Base-by-base conservation (phyloP, 2,113 vertebrate genomes). In the Sclerurus mexicanus region DNA sequence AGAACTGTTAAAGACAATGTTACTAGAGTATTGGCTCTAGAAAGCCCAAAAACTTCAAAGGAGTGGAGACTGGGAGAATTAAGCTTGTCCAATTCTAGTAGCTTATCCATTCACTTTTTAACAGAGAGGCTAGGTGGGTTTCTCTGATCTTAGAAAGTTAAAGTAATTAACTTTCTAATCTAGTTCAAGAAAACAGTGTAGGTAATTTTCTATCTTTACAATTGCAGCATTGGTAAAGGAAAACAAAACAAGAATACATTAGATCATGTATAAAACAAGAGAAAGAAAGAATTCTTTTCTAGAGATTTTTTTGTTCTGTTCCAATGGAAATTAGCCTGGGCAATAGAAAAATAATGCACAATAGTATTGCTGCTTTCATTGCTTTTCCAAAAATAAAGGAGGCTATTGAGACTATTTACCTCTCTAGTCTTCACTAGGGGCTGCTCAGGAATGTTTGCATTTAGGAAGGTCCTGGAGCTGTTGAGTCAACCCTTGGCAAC, bases 101-200 rank as follows among this genome's bases (percentile, higher is more conserved):
- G 53, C 8, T 30, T 31, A 85, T 19, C 21, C 4, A 44, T 24
- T 7, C 3, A 9, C 7, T 30, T 55, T 62, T 42, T 30, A 63
- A 64, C 20, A 82, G 27, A 0, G 24, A 0, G 4, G 1, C 6
- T 71, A 50, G 8, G 4, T 30, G 9, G 2, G 3, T 64, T 21
- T 87, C 6, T 47, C 42, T 67, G 13, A 40, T 79, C 16, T 12
- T 42, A 42, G 14, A 42, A 42, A 42, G 40, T 42, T 42, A 42
- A 42, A n/a, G n/a, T n/a, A n/a, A n/a, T 44, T 35, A 56, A 44
- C 10, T 56, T 67, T 64, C 40, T 89, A 81, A 27, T 55, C 9
- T 49, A 55, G 23, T 39, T 7, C 25, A 63, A 67, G 33, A 46
- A 53, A 81, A 44, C 3, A 66, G 25, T 15, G 24, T 17, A 84